phyloP scores from a whole-genome alignment of 2,113 vertebrate species.

The Psilopsiagon aymara region DNA sequence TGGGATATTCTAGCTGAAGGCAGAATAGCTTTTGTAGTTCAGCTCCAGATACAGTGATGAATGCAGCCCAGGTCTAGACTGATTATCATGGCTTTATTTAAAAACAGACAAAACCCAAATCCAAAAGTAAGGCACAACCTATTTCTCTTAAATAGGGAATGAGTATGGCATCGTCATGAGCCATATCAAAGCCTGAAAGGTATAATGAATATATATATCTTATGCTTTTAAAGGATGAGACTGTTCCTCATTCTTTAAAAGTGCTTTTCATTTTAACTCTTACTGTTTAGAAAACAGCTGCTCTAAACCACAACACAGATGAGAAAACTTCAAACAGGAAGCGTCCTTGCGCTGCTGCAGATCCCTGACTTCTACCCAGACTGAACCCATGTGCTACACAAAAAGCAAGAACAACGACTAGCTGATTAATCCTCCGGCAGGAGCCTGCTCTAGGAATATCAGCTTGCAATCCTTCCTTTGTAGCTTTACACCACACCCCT shows the following conservation, averaged over 20 bases:
- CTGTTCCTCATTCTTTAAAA: not conserved
- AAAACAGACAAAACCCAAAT: fast-evolving
- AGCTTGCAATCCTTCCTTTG: slow-evolving; percentile 25
- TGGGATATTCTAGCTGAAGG: not conserved
- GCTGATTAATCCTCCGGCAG: not conserved
- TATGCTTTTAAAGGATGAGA: not conserved
- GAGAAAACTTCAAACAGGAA: slow-evolving; percentile 53
- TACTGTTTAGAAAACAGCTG: not conserved
- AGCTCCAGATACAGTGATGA: not conserved
- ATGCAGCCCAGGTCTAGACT: not conserved
- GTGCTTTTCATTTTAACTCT: not conserved
- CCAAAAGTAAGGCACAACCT: fast-evolving
- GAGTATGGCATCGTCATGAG: fast-evolving
- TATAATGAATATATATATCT: fast-evolving
- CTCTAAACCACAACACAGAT: not conserved
- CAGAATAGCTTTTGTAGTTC: not conserved
- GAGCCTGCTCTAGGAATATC: not conserved
- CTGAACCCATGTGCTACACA: not conserved
- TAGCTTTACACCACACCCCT: not conserved
- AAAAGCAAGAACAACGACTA: not conserved
- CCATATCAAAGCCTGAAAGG: fast-evolving
- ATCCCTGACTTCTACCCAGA: not conserved
- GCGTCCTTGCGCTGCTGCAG: not conserved
- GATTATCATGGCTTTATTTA: not conserved
- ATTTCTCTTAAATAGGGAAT: not conserved